A percentile compares a stretch with the other conserved stretches of the same genome.
These are phyloP conservation scores for Aspidiotus rigidus DNA, from an alignment of 2,888 invertebrate species.

Conservation along the genomic window DNA sequence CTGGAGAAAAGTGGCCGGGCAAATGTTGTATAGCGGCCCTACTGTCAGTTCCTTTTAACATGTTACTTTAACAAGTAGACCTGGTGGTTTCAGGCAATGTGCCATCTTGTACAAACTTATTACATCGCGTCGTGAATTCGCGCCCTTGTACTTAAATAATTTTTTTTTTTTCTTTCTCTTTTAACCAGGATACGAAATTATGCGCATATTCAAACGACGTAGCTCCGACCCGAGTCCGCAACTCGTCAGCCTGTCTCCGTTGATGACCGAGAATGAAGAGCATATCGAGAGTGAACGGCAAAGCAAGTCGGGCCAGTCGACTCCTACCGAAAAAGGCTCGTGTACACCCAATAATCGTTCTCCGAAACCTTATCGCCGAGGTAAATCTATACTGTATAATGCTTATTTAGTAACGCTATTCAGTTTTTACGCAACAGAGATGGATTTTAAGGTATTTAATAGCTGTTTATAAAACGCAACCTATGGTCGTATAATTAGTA, in stretches of 20 bases:
- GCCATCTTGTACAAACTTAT: not conserved
- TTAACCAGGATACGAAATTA: slow-evolving; percentile 37
- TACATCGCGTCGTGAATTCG: not conserved
- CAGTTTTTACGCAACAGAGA: too few relatives aligned
- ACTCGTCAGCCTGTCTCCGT: slow-evolving; percentile 48
- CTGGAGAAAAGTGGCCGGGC: too few relatives aligned
- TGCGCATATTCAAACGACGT: slow-evolving; percentile 50
- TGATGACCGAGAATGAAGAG: slow-evolving; percentile 39
- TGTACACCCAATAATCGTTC: slow-evolving; percentile 40
- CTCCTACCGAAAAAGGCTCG: slow-evolving; percentile 37
- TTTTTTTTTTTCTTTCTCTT: slow-evolving; percentile 5
- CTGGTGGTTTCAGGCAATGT: too few relatives aligned
- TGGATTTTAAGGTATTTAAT: too few relatives aligned
- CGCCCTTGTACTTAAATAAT: not conserved
- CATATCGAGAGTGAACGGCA: slow-evolving; percentile 36
- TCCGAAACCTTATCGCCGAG: slow-evolving; percentile 42
- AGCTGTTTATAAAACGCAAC: too few relatives aligned
- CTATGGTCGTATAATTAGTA: too few relatives aligned
- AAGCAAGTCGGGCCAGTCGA: slow-evolving; percentile 41
- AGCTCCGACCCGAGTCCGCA: slow-evolving; percentile 52
- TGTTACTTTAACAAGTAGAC: too few relatives aligned
- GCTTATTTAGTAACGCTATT: too few relatives aligned
- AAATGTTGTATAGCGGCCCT: too few relatives aligned
- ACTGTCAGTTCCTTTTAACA: too few relatives aligned
- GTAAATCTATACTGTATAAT: slow-evolving; percentile 36